Conservation (phyloP, 2,113 vertebrate species). For the Raja brachyura region DNA sequence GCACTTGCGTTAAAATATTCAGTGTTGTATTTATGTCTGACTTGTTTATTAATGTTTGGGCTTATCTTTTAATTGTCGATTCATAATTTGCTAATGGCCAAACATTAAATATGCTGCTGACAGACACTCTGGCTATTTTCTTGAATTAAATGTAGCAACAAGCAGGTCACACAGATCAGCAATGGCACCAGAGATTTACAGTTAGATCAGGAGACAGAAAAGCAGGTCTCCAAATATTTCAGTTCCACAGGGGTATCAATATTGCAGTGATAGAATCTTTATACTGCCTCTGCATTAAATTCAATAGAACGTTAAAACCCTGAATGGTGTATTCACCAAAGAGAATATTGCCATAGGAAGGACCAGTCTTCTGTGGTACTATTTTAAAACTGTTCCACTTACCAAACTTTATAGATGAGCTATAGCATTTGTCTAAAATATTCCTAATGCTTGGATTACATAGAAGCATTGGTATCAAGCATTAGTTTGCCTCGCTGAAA, state of each 20-base stretch:
- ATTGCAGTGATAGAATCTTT: background rate
- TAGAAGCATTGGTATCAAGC: background rate
- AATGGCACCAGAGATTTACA: slow-evolving; percentile 2
- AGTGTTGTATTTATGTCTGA: background rate
- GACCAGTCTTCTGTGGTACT: background rate
- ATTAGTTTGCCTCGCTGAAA: background rate
- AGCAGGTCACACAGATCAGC: background rate
- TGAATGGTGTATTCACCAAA: background rate
- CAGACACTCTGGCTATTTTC: slow-evolving; percentile 8
- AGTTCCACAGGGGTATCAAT: background rate
- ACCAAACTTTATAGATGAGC: background rate
- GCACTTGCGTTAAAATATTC: background rate
- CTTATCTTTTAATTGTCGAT: background rate
- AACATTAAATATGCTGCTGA: slow-evolving; percentile 10
- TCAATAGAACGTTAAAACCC: background rate
- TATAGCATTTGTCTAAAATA: background rate
- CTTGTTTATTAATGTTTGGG: background rate
- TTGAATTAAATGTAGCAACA: background rate
- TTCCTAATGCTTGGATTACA: background rate
- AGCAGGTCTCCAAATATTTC: background rate
- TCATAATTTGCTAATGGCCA: background rate
- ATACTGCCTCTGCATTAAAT: background rate
- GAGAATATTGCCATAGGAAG: background rate
- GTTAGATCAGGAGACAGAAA: background rate
- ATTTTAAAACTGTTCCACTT: background rate